phyloP scores from a whole-genome alignment of 2,797 vertebrate genomes.

The Trachurus trachurus region DNA sequence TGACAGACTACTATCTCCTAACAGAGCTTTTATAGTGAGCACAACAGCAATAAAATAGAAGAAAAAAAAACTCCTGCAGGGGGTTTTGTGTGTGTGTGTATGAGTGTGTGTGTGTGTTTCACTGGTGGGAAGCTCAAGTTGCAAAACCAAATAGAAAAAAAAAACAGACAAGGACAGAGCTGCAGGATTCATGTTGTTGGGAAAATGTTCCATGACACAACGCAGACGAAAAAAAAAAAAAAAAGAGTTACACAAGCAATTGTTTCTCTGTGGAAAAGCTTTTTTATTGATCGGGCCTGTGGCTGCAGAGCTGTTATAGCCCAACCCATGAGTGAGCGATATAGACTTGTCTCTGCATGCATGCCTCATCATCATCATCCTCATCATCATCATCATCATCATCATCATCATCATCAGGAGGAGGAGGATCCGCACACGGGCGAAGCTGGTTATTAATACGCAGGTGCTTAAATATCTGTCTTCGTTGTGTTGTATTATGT shows the following conservation, averaged over 20 bases:
- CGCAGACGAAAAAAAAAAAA: not conserved
- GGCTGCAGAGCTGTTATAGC: conserved; percentile 46
- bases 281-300: conserved; percentile 69
- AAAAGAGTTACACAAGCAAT: conserved; percentile 48
- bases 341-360: conserved; percentile 74
- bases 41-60: conserved; percentile 32
- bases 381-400: conserved; percentile 34
- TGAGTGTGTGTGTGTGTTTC: not conserved
- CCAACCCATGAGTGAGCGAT: conserved; percentile 74
- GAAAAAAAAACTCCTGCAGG: conserved; percentile 8
- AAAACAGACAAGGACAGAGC: conserved; percentile 14
- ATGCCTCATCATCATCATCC: not conserved
- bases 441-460: conserved; percentile 57
- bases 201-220: conserved; percentile 64
- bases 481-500: too few species aligned
- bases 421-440: too few species aligned
- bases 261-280: conserved; percentile 51
- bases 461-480: too few species aligned
- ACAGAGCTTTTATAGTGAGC: conserved; percentile 54
- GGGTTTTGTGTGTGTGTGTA: too few species aligned
- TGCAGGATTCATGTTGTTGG: conserved; percentile 17
- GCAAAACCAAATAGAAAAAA: conserved; percentile 24
- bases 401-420: too few species aligned
- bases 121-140: conserved; percentile 14
- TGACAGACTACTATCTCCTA: conserved; percentile 50